Evolutionary conservation across 2,113 vertebrate species (phyloP).

Genomic region (Lepus europaeus): DNA sequence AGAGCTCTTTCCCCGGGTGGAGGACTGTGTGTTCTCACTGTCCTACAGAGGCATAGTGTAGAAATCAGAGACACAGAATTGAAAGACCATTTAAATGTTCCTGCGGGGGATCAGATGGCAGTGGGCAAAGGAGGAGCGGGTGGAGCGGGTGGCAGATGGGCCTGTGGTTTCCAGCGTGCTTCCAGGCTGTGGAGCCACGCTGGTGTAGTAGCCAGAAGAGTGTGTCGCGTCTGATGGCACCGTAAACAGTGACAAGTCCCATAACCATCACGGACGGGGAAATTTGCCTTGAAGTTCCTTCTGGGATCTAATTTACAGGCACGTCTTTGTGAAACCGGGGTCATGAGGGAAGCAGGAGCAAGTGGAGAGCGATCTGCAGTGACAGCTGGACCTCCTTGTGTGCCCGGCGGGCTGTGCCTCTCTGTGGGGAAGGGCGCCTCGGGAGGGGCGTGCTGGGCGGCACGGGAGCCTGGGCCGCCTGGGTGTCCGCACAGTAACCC

Average conservation of each 20-base stretch:
- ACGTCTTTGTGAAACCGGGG: slow-evolving; percentile 83
- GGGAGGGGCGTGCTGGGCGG: rapidly evolving
- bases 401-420: not conserved
- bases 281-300: slow-evolving; percentile 85
- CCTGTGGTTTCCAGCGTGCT: not conserved
- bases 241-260: slow-evolving; percentile 83
- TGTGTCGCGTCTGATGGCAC: not conserved
- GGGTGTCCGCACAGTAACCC: not conserved
- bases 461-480: not conserved
- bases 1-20: not conserved
- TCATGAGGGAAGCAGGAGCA: slow-evolving; percentile 81
- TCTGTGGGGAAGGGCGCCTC: slow-evolving; percentile 54
- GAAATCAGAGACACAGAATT: not conserved
- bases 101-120: not conserved
- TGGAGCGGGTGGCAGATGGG: not conserved
- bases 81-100: not conserved
- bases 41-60: not conserved
- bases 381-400: slow-evolving; percentile 82
- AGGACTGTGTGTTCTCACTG: not conserved
- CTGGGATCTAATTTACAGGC: slow-evolving; percentile 87
- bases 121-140: not conserved
- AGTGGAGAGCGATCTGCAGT: slow-evolving; percentile 81
- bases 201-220: rapidly evolving
- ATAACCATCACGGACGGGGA: slow-evolving; percentile 79
- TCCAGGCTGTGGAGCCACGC: not conserved